phyloP scores from a whole-genome alignment of 1,140 invertebrate species.

The Leucophenga varia region DNA sequence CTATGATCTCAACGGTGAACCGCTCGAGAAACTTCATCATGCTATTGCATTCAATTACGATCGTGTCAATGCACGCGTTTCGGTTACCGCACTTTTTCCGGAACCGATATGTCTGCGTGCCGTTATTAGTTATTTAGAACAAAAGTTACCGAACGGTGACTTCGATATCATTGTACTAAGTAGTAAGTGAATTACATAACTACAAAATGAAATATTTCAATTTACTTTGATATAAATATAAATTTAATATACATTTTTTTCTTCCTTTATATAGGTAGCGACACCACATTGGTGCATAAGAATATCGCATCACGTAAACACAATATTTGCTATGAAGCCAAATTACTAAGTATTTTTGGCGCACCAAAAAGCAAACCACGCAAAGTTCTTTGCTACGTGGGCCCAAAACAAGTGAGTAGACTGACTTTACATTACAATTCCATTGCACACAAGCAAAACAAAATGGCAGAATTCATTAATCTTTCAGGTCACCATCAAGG shows the following conservation, averaged over 20 bases:
- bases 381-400: constrained; percentile 85
- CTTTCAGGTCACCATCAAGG: constrained; percentile 82
- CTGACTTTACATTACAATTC: too few relatives aligned
- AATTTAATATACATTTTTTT: constrained; percentile 5
- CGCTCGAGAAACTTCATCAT: constrained; percentile 60
- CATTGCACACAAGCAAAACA: too few relatives aligned
- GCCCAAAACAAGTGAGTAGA: constrained; percentile 71
- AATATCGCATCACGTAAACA: constrained; percentile 82
- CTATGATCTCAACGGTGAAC: constrained; percentile 58
- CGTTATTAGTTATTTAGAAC: constrained; percentile 75
- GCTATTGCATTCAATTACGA: constrained; percentile 62
- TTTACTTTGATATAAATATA: too few relatives aligned
- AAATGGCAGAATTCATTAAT: constrained; percentile 50
- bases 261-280: constrained; percentile 60
- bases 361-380: constrained; percentile 67
- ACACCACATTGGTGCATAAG: constrained; percentile 82
- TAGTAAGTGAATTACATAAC: constrained; percentile 61
- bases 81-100: constrained; percentile 59
- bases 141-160: constrained; percentile 83
- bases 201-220: constrained; percentile 1
- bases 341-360: constrained; percentile 72
- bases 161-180: constrained; percentile 91
- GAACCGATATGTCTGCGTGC: constrained; percentile 76
- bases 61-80: constrained; percentile 61
- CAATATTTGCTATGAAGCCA: constrained; percentile 83